Conservation (phyloP, 1,140 invertebrate genomes). For the Bemisia tabaci region DNA sequence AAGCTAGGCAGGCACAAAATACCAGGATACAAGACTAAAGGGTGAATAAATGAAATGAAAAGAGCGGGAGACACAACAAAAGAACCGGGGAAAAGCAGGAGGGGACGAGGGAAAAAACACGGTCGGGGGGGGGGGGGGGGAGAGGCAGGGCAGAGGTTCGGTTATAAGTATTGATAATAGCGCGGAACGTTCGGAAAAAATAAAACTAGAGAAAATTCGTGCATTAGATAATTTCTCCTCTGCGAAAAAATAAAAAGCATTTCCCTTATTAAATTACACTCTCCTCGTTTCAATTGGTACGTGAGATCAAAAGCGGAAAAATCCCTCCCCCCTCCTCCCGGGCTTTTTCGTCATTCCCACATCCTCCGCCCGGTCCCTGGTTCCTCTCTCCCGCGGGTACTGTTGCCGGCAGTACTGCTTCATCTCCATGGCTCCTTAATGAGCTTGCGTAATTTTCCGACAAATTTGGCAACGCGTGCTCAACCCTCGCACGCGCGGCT, state of each 20-base stretch:
- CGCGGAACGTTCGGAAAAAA: background rate
- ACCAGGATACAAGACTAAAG: background rate
- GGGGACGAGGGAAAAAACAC: no score
- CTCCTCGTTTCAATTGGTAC: background rate
- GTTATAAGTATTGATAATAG: background rate
- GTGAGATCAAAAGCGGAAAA: background rate
- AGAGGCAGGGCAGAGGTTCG: no score
- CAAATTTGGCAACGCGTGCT: no score
- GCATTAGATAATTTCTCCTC: background rate
- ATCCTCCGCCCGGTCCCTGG: no score
- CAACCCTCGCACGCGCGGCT: no score
- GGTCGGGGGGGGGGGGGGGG: no score
- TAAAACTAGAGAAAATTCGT: background rate
- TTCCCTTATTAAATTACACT: background rate
- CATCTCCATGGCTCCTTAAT: no score
- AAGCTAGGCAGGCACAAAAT: background rate
- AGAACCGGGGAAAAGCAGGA: no score
- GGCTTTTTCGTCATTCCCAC: background rate
- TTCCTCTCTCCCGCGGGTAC: no score
- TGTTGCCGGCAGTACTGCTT: no score
- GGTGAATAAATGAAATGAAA: background rate
- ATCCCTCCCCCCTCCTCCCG: background rate
- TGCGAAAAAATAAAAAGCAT: background rate
- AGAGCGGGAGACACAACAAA: no score
- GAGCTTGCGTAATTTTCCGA: no score